Evolutionary conservation across 2,888 invertebrate genomes (phyloP), one percentile per base, ranked within the genome.

Genomic region (Drosophila aldrichi): DNA sequence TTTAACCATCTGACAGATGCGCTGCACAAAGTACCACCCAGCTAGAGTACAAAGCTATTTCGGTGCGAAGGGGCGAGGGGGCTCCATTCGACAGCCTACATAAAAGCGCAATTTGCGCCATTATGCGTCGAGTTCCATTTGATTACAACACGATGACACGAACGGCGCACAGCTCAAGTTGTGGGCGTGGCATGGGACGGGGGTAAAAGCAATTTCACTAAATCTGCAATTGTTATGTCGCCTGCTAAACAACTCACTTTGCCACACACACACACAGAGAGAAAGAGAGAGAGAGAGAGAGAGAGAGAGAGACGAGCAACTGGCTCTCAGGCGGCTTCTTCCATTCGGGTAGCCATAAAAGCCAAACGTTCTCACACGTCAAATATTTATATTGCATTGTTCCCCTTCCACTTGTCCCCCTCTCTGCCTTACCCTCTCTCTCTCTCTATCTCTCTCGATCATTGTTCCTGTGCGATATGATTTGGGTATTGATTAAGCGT

Each of bases 181-280:
- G 64, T 64, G 66, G 63, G 74, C 32, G 51, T 73, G 66, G 40
- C 22, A 44, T 72, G 63, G 49, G 29, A 44, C 51, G 54, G 40
- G 48, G 62, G 70, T 74, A 80, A 86, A 88, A 86, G 88, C 83
- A 86, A 86, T 86, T 86, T 83, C 84, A 88, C 78, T 80, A 88
- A 86, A 86, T 86, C 83, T 86, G 85, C 85, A 88, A 86, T 86
- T 86, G 85, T 86, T 86, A 86, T 86, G 86, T 86, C 78, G 86
- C 80, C 83, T 79, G 87, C 85, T 82, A 79, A 88, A 85, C 83
- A 84, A 88, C 79, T 85, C 82, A 82, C 82, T 84, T 81, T 66
- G 34, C 41, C 56, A 12, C 56, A 43, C 56, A 56, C 41, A 18
- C 51, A 22, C 48, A 29, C 20, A 25, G 25, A 25, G 25, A 36